Conservation (phyloP, 2,113 vertebrate species). For the Australoheros scitulus region DNA sequence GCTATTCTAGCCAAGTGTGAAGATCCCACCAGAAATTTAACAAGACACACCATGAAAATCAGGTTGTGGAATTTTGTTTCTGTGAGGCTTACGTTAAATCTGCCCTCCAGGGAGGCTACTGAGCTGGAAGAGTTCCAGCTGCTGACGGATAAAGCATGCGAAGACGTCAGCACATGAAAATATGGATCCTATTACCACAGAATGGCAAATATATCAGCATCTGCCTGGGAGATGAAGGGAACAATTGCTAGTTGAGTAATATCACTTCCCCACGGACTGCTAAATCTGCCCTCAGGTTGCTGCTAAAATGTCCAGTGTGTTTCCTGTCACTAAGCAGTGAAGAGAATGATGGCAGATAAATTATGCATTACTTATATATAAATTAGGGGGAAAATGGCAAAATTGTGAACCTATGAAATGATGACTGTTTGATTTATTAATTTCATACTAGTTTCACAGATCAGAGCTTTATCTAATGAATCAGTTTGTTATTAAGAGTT, state of each 20-base stretch:
- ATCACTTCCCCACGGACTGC: conserved; percentile 46
- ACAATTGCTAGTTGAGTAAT: conserved; percentile 67
- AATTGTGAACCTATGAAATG: not conserved
- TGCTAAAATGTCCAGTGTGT: conserved; percentile 50
- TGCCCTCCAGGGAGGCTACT: conserved; percentile 52
- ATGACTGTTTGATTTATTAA: conserved; percentile 4
- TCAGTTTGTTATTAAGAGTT: not conserved
- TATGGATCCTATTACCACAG: conserved; percentile 70
- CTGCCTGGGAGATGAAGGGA: conserved; percentile 62
- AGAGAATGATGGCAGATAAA: conserved; percentile 47
- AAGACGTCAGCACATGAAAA: conserved; percentile 63
- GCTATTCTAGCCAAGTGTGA: conserved; percentile 32
- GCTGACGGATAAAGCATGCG: conserved; percentile 59
- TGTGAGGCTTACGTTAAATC: conserved; percentile 52
- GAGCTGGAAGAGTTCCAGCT: conserved; percentile 58
- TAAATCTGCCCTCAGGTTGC: conserved; percentile 56
- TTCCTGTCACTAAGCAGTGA: conserved; percentile 36
- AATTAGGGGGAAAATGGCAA: conserved; percentile 22
- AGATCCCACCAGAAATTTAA: conserved; percentile 37
- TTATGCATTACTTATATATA: conserved; percentile 35
- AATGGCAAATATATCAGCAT: conserved; percentile 65
- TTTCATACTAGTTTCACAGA: not conserved
- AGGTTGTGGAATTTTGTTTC: conserved; percentile 41
- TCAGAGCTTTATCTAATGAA: conserved; percentile 11
- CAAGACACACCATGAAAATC: conserved; percentile 45